Base-by-base conservation (phyloP, 2,797 vertebrate genomes). In the Salarias fasciatus region DNA sequence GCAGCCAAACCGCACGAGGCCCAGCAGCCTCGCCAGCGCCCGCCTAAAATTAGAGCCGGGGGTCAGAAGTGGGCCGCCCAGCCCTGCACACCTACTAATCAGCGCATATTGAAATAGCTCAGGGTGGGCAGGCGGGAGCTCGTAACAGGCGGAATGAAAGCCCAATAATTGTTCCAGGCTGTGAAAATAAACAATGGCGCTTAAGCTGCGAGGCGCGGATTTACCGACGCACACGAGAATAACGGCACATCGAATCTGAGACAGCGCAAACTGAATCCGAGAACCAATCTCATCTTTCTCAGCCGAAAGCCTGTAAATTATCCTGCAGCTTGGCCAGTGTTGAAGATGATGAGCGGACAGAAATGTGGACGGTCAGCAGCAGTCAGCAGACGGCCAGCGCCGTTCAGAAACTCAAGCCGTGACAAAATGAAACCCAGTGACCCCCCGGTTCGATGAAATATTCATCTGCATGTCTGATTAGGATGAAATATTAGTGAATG, bases 71-170 rank as follows among this genome's bases (percentile, higher is more conserved):
- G 67, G 73, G 72, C 75, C 29, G 64, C 84, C 73, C 80, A 65
- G 72, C 78, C 69, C 77, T 46, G 66, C 62, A 77, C 87, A 91
- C 89, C 87, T 89, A 89, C 84, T 89, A 88, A 91, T 91, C 86
- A 90, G 80, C 0, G 63, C 29, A 67, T 41, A 67, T 84, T 63
- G 69, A 88, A 91, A 91, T 90, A 89, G 82, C 86, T 80, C 67
- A 43, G 53, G 41, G 83, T 87, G 88, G 87, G 78, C 83, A 78
- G 54, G 72, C 69, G 53, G n/a, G 51, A 57, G 77, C 62, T 53
- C 60, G 50, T 53, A 63, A 81, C 41, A 53, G 47, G 71, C 45
- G 71, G 64, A 80, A 82, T 71, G 63, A 87, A 80, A 86, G 74
- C 36, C 63, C 60, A 60, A 58, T 81, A 77, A 86, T 61, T 35